A percentile compares a stretch with the other conserved stretches of the same genome.
These are phyloP conservation scores for Lordiphosa fenestrarum DNA, from an alignment of 2,888 invertebrate genomes.

Conservation along the genomic window DNA sequence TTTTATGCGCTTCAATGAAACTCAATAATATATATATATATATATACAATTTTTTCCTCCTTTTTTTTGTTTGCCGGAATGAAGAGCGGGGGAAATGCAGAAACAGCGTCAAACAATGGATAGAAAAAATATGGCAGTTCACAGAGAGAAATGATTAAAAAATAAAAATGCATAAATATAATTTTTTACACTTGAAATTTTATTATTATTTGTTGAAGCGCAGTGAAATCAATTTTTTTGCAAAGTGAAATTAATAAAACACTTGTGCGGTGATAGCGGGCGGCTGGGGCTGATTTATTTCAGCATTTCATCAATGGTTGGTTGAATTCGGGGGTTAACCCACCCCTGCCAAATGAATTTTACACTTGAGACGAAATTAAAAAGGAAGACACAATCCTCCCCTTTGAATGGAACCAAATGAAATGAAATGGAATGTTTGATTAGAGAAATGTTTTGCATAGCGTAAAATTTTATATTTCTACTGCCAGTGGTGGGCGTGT, in stretches of 20 bases:
- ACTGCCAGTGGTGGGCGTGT: slow-evolving; percentile 49
- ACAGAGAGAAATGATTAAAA: slow-evolving; percentile 39
- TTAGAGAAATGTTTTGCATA: slow-evolving; percentile 75
- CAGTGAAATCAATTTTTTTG: slow-evolving; percentile 67
- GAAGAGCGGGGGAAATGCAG: background rate
- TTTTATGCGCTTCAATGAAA: slow-evolving; percentile 73
- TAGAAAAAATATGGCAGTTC: slow-evolving; percentile 26
- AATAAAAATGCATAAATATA: slow-evolving; percentile 35
- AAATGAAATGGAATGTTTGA: slow-evolving; percentile 71
- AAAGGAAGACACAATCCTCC: slow-evolving; percentile 31
- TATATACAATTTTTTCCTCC: slow-evolving; percentile 2
- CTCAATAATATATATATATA: slow-evolving; percentile 60
- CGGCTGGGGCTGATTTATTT: slow-evolving; percentile 18
- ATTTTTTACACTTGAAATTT: slow-evolving; percentile 36
- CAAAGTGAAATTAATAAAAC: slow-evolving; percentile 56
- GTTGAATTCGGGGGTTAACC: too few species aligned
- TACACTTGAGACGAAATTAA: slow-evolving; percentile 64
- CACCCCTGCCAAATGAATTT: slow-evolving; percentile 58
- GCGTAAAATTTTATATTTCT: slow-evolving; percentile 60
- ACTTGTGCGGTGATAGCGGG: slow-evolving; percentile 12
- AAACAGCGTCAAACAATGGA: slow-evolving; percentile 48
- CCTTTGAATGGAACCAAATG: background rate
- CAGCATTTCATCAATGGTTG: slow-evolving; percentile 55
- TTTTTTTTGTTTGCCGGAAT: slow-evolving; percentile 1
- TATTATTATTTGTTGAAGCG: slow-evolving; percentile 32